Evolutionary conservation across 2,888 invertebrate genomes (phyloP), one percentile per base, ranked within the genome.

Genomic region (Diadegma fenestrale): DNA sequence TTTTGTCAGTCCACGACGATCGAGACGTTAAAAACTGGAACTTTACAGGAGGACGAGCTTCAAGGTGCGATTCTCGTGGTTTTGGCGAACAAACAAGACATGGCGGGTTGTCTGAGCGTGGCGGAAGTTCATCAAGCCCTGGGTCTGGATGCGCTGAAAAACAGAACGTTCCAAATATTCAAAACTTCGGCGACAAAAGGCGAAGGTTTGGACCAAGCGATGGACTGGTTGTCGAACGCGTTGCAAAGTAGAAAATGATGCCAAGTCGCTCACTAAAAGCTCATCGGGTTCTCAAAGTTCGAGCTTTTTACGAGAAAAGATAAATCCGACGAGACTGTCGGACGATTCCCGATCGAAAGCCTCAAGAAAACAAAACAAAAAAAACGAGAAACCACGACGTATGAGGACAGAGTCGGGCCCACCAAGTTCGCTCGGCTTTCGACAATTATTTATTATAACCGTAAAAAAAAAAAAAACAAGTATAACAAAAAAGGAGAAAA

Each of bases 161-260:
- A 98, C 95, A 96, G 99, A 93, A 99, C 99, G 92, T 99, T 99
- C 95, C 99, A 99, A 96, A 99, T 99, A 93, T 99, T 99, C 94
- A 99, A 99, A 95, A 99, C 99, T 2, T 99, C 99, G 0, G 99
- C 99, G 66, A 98, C 98, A 89, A 98, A 99, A 94, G 99, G 99
- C 37, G 99, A 99, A 94, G 99, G 99, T 0, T 95, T 99, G 72
- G 99, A 99, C 94, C 98, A 98, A 94, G 99, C 99, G 85, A 99
- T 99, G 99, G 99, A 99, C 94, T 99, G 99, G 99, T 96, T 98
- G 88, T 97, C 98, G 86, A 98, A 98, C 92, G 97, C 98, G 77
- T 94, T 98, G 91, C 98, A 98, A 94, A 97, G 97, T 92, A 96
- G 97, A 94, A 98, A 98, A 97, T 98, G 93, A 94, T 93, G 87